Evolutionary conservation across 2,113 vertebrate genomes (phyloP), one percentile per base, ranked within the genome.

Genomic region (Callipepla californica): DNA sequence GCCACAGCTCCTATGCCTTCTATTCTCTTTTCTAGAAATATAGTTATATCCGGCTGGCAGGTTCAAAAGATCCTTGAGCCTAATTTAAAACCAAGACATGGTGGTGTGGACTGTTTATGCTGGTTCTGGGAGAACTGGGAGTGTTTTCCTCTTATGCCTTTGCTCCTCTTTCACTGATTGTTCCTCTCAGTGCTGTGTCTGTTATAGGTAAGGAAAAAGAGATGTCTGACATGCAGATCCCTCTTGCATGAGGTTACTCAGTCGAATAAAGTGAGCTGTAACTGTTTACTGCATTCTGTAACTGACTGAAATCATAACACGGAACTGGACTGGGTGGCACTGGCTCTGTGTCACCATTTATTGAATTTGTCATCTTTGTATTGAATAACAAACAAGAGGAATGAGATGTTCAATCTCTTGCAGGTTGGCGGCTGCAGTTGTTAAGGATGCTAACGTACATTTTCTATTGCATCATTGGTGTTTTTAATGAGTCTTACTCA

Each of bases 71-170:
- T 84, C 96, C 96, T 5, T 98, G 98, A 40, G 94, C 97, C 34
- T 99, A 99, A 96, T 99, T 99, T 97, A 97, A 89, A 87, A 99
- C 99, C 51, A 99, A 99, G 96, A 99, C 98, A 1, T 99, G 99
- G 99, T 99, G 99, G 99, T 98, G 95, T 55, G 99, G 99, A 14
- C 97, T 99, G 57, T 21, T 98, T 2, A 96, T 99, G 70, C 97
- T 98, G 88, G 91, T 98, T 63, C 84, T 99, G 30, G 99, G 99
- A 1, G 99, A 99, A 40, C 95, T 97, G 74, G 98, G 98, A 2
- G 98, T 99, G 96, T 99, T 99, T 25, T 97, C 98, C 20, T 98
- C 99, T 14, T 99, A 99, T 0, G 99, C 99, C 87, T 99, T 99
- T 11, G 99, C 99, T 5, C 99, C 99, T 0, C 97, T 99, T 3